Conservation (phyloP, 2,797 vertebrate genomes). For the Helicolenus hilgendorfi region DNA sequence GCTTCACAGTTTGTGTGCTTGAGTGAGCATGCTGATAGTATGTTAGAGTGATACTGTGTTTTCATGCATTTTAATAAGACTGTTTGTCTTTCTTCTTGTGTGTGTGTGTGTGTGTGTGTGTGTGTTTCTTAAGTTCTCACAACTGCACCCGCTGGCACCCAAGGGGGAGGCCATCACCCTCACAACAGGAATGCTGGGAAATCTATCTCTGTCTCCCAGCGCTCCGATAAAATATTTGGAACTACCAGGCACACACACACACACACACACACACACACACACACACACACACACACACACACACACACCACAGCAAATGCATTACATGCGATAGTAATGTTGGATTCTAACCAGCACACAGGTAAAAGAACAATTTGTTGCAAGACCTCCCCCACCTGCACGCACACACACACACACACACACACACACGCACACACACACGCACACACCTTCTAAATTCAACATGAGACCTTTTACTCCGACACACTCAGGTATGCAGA, state of each 20-base stretch:
- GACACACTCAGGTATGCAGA: slow-evolving; percentile 18
- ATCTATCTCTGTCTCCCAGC: slow-evolving; percentile 15
- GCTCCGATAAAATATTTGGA: slow-evolving; percentile 30
- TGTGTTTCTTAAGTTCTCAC: slow-evolving; percentile 1
- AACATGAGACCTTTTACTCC: slow-evolving; percentile 8
- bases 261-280: neutral
- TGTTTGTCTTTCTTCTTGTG: slow-evolving; percentile 2
- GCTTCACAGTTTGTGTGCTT: neutral
- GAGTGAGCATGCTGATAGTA: slow-evolving; percentile 9
- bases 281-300: neutral
- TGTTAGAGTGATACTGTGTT: slow-evolving; percentile 1
- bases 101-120: neutral
- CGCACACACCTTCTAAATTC: slow-evolving; percentile 6
- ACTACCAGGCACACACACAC: neutral
- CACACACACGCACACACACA: neutral
- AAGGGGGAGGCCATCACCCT: neutral
- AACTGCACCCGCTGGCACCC: slow-evolving; percentile 11
- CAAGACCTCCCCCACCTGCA: neutral
- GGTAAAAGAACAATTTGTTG: neutral
- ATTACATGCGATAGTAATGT: neutral
- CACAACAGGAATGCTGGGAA: slow-evolving; percentile 40
- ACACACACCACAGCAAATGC: neutral
- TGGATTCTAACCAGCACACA: slow-evolving; percentile 8
- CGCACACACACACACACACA: neutral
- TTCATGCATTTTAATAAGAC: slow-evolving; percentile 43